Base-by-base conservation (phyloP, 2,888 invertebrate genomes). In the Chesias legatella region DNA sequence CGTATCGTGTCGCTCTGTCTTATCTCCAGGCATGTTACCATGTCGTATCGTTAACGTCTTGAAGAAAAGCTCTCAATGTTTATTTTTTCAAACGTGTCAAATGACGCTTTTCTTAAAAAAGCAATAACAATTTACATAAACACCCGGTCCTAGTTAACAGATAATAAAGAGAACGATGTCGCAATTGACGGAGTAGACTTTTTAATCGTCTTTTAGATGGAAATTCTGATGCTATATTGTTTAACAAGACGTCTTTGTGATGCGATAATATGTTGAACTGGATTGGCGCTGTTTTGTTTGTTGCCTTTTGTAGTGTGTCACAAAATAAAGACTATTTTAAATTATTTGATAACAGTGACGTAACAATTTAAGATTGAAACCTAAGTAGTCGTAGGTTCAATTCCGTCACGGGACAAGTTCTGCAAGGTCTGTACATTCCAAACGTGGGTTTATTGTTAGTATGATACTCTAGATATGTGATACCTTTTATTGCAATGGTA, bases 61-160 rank as follows among this genome's bases (percentile, higher is more conserved):
- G 2, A 17, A 17, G 5, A 17, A 17, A 17, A 17, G 13, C 13
- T 3, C 13, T 5, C 13, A 62, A 17, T 17, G 13, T 17, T 17
- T 17, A 17, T 17, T 68, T 65, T 77, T 74, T 74, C 71, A 79
- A 68, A 79, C 83, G 85, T 85, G 85, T 85, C 81, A 82, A 82
- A 81, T 79, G 84, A 80, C 76, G 62, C 72, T 80, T 83, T 80
- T 79, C 75, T 76, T 76, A 84, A 86, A 85, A 86, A 84, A 84
- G 85, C 84, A 80, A 86, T 88, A 86, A 86, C 86, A 86, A 86
- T 88, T 86, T 86, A 86, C 88, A 88, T 86, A 86, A 88, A 86
- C 80, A 82, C 76, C 79, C 76, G 73, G 70, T 77, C 73, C 84
- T 82, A 86, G 83, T 88, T 86, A 86, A 84, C 86, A 85, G 85